Percentiles rank a stretch among this genome's conserved stretches.
These are phyloP conservation scores for Heliothis subflexa DNA, from an alignment of 1,140 invertebrate genomes.

Conservation along the genomic window DNA sequence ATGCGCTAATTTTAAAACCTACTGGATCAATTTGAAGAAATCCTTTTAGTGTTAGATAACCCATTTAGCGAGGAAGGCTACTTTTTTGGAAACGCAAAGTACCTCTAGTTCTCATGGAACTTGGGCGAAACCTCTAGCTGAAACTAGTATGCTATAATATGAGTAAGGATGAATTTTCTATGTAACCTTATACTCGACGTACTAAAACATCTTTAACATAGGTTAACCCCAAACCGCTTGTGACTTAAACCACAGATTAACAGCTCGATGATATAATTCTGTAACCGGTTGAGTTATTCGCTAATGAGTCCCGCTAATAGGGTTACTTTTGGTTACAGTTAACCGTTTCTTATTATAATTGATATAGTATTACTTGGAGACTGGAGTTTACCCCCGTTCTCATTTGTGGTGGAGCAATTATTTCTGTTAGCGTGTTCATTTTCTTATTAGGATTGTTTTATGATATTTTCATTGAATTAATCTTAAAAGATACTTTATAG, in stretches of 20 bases:
- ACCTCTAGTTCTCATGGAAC: neutral
- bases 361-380: slow-evolving; percentile 22
- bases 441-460: neutral
- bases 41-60: too few relatives aligned
- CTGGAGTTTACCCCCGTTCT: neutral
- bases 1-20: too few relatives aligned
- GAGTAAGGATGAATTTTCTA: too few relatives aligned
- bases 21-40: too few relatives aligned
- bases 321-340: slow-evolving; percentile 65
- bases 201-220: neutral
- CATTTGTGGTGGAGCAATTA: neutral
- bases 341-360: slow-evolving; percentile 61
- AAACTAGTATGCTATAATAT: too few relatives aligned
- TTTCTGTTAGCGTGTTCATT: neutral
- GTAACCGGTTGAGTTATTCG: slow-evolving; percentile 67
- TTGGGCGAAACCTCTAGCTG: neutral
- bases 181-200: too few relatives aligned
- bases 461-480: neutral
- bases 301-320: slow-evolving; percentile 67
- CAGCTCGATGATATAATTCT: slow-evolving; percentile 63
- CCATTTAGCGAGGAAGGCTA: too few relatives aligned
- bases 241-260: slow-evolving; percentile 43
- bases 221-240: neutral
- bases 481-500: too few relatives aligned
- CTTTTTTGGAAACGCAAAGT: neutral